These are phyloP conservation scores for Lanius collurio DNA, from an alignment of 2,113 vertebrate genomes.

Conservation along the genomic window DNA sequence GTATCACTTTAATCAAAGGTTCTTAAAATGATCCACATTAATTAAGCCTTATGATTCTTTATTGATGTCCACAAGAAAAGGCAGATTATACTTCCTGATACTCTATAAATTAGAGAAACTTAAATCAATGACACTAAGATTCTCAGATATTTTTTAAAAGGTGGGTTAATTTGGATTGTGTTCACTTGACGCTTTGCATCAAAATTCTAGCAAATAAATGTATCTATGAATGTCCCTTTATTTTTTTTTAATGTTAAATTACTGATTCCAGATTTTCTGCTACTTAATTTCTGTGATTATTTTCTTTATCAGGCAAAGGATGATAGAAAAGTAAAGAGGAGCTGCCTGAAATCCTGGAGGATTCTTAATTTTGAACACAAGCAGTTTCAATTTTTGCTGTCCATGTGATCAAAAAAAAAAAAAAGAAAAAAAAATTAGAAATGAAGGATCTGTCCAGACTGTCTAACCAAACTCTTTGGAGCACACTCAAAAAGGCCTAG, in stretches of 20 bases:
- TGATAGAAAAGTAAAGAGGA: background rate
- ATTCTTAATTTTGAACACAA: background rate
- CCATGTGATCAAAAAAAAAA: fast-evolving
- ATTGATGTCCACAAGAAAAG: background rate
- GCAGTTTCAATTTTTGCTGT: background rate
- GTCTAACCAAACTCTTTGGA: background rate
- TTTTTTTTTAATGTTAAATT: too few species aligned
- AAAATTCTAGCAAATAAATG: background rate
- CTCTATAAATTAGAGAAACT: background rate
- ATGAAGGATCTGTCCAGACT: background rate
- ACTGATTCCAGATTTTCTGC: background rate
- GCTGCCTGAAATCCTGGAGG: background rate
- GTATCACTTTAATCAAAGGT: background rate
- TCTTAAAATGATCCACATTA: background rate
- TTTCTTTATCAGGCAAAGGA: background rate
- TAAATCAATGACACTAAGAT: background rate
- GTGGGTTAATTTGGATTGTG: background rate
- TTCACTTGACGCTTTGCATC: background rate
- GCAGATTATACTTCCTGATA: background rate
- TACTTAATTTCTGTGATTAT: background rate
- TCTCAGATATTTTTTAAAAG: background rate
- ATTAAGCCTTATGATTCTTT: background rate
- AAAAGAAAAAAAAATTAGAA: background rate
- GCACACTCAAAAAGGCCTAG: background rate
- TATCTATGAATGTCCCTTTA: background rate